Evolutionary conservation across 2,113 vertebrate species (phyloP), one percentile per base, ranked within the genome.

Genomic region (Terrapene triunguis): DNA sequence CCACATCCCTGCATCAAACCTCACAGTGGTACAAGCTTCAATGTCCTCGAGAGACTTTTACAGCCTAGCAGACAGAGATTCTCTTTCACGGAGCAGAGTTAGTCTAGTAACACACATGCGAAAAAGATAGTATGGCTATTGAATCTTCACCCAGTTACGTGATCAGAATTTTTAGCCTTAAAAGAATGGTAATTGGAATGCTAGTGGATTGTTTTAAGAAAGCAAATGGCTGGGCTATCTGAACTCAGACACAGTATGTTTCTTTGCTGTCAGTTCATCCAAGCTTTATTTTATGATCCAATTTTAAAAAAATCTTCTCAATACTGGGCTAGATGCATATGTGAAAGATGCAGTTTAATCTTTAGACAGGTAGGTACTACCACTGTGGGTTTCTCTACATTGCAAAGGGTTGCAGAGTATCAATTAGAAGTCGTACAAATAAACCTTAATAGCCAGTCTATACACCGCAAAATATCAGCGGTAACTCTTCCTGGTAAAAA

Each of bases 81-180:
- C 93, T 54, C 94, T 93, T 86, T 11, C 35, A 92, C 87, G 55
- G 9, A 65, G 22, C 72, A 51, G 32, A 25, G 57, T 1, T 42
- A 89, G 78, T 5, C 3, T 10, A 35, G 84, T 51, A 22, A 54
- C 78, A 74, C 25, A 27, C 86, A 81, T 65, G 89, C 89, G 82
- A 82, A 91, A 82, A 48, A 10, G 42, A 89, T 0, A 87, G 91
- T 57, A n/a, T 3, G 89, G 86, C 84, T 84, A 69, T 91, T 11
- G 79, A 96, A 84, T 81, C 29, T 1, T 53, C 79, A 76, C 93
- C 92, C 72, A 6, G 87, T 87, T 95, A 96, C 93, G 95, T 89
- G 94, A 87, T 84, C 93, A 94, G 90, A 93, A 57, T 85, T 95
- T 86, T 88, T 38, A 82, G 38, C 62, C 89, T 95, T 91, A 93